These are phyloP conservation scores for Caenorhabditis wallacei DNA, from an alignment of 2,888 invertebrate species.

Conservation along the genomic window DNA sequence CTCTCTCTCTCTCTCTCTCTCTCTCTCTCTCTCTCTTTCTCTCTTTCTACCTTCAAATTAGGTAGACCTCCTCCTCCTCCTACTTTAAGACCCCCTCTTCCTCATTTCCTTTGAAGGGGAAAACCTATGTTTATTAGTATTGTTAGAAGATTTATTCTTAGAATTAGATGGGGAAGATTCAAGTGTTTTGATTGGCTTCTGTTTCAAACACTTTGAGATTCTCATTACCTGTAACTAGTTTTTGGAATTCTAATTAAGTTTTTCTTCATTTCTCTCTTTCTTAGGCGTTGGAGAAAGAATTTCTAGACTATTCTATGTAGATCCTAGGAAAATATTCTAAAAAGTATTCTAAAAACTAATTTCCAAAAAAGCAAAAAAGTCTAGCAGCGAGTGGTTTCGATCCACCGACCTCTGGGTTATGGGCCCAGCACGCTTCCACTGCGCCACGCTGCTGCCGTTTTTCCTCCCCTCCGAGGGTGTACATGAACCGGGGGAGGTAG, in stretches of 20 bases:
- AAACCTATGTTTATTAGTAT: conserved; percentile 27
- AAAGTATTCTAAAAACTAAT: not conserved
- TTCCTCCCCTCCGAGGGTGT: not conserved
- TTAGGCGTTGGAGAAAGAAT: not conserved
- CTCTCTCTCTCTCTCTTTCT: conserved; percentile 6
- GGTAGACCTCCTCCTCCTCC: conserved; percentile 5
- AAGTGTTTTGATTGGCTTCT: conserved; percentile 18
- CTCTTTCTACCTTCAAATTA: conserved; percentile 9
- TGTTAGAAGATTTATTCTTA: conserved; percentile 23
- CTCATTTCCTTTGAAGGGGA: not conserved
- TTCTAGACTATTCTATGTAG: too few relatives aligned
- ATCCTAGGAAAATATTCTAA: too few relatives aligned
- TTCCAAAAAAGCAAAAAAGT: conserved; percentile 4
- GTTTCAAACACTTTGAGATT: not conserved
- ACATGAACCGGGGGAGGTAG: not conserved
- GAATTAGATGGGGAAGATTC: conserved; percentile 1
- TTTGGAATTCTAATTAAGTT: conserved; percentile 15
- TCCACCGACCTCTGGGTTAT: conserved; percentile 93
- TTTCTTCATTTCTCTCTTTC: not conserved
- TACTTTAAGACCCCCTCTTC: not conserved
- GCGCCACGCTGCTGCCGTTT: conserved; percentile 89
- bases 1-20: conserved; percentile 10
- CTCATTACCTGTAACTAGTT: conserved; percentile 15
- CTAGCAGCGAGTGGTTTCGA: conserved; percentile 80
- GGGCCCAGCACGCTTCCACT: conserved; percentile 91